These are phyloP conservation scores for Bubo bubo DNA, from an alignment of 2,113 vertebrate species.

Conservation along the genomic window DNA sequence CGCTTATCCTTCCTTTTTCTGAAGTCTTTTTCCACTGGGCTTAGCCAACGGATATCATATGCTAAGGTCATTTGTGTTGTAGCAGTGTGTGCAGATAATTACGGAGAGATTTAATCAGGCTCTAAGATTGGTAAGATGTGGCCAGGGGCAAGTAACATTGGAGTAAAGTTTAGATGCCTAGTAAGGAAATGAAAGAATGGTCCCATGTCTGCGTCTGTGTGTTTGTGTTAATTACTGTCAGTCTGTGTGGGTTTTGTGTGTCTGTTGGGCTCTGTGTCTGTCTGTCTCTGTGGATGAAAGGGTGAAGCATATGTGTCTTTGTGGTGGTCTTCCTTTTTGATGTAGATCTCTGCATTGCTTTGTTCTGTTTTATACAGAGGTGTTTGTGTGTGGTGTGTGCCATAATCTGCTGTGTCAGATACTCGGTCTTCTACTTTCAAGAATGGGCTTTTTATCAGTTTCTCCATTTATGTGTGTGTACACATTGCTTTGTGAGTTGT, in stretches of 20 bases:
- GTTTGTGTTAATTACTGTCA: background rate
- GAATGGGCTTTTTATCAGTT: background rate
- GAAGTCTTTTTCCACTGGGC: conserved; percentile 27
- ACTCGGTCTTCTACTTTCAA: background rate
- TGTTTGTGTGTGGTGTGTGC: background rate
- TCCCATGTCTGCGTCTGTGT: background rate
- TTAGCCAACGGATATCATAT: conserved; percentile 41
- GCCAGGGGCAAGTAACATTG: conserved; percentile 38
- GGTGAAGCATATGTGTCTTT: conserved; percentile 42
- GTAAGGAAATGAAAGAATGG: background rate
- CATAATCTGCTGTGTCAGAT: background rate
- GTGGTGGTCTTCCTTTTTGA: conserved; percentile 49
- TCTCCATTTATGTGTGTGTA: background rate
- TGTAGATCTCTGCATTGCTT: conserved; percentile 32
- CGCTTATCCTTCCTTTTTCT: conserved; percentile 39
- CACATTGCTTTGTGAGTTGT: background rate
- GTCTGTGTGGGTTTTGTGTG: background rate
- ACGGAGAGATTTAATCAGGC: conserved; percentile 13
- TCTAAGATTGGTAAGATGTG: background rate
- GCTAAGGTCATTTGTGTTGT: conserved; percentile 50
- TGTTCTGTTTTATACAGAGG: conserved; percentile 13
- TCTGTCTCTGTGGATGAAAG: conserved; percentile 31
- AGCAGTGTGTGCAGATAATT: conserved; percentile 15
- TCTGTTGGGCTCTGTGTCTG: background rate
- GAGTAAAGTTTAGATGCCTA: conserved; percentile 14